Evolutionary conservation across 1,140 invertebrate species (phyloP).

Genomic region (Oryzaephilus surinamensis): DNA sequence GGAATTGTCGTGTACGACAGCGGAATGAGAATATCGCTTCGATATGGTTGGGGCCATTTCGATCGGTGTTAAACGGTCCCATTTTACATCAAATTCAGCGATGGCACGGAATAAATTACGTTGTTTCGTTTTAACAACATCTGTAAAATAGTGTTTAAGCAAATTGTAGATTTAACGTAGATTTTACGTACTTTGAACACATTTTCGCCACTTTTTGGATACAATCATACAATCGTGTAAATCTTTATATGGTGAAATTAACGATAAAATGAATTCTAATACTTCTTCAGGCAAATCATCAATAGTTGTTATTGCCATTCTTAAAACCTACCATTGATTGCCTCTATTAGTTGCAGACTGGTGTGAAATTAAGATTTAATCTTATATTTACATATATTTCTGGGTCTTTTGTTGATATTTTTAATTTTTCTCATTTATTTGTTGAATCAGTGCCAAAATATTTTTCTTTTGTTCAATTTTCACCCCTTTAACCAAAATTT

Average conservation of each 20-base stretch:
- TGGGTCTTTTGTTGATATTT: too few relatives aligned
- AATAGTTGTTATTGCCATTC: too few relatives aligned
- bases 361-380: too few relatives aligned
- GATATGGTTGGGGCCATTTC: constrained; percentile 60
- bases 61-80: constrained; percentile 46
- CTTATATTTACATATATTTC: too few relatives aligned
- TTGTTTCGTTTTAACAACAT: constrained; percentile 58
- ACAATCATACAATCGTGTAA: constrained; percentile 75
- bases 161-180: neutral
- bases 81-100: constrained; percentile 54
- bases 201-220: constrained; percentile 71
- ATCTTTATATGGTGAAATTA: constrained; percentile 84
- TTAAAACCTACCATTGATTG: too few relatives aligned
- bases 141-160: constrained; percentile 39
- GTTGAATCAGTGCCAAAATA: too few relatives aligned
- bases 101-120: constrained; percentile 58
- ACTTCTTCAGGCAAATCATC: constrained; percentile 82
- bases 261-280: constrained; percentile 80
- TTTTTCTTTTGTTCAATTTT: too few relatives aligned
- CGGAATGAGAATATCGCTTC: constrained; percentile 85
- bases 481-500: too few relatives aligned
- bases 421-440: too few relatives aligned
- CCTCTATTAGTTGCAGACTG: too few relatives aligned
- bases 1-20: constrained; percentile 68
- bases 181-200: constrained; percentile 62